A percentile compares a stretch with the other conserved stretches of the same genome.
Evolutionary conservation across 2,113 vertebrate species (phyloP).

Genomic region (Xiphophorus couchianus): DNA sequence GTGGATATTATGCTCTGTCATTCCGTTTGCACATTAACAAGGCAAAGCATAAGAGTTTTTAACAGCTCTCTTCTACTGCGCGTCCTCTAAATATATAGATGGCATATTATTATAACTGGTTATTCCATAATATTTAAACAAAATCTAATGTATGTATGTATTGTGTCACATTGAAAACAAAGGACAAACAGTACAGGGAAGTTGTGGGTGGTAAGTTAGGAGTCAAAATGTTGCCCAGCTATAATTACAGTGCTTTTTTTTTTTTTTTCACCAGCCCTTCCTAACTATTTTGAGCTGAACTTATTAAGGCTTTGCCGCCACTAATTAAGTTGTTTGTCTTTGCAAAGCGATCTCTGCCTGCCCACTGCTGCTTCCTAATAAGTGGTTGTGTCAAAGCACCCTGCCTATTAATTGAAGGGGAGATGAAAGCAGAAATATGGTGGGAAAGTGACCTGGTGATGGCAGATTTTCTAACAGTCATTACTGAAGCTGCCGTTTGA

Average conservation of each 20-base stretch:
- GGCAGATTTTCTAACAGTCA: constrained; percentile 30
- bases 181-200: background rate
- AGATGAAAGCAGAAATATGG: constrained; percentile 45
- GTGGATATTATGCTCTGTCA: background rate
- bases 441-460: constrained; percentile 46
- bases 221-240: constrained; percentile 42
- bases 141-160: constrained; percentile 9
- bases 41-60: background rate
- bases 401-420: constrained; percentile 52
- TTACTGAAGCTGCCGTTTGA: background rate
- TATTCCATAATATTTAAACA: background rate
- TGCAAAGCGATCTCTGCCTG: constrained; percentile 67
- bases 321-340: constrained; percentile 81
- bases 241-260: constrained; percentile 60
- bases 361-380: constrained; percentile 70
- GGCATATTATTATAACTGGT: too few relatives aligned
- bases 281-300: constrained; percentile 68
- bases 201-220: constrained; percentile 27
- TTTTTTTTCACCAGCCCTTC: constrained; percentile 54
- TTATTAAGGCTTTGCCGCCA: constrained; percentile 66
- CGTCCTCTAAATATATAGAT: too few relatives aligned
- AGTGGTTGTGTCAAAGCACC: constrained; percentile 55
- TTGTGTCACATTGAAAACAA: constrained; percentile 4
- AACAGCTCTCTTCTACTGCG: background rate
- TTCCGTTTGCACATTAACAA: constrained; percentile 2